Base-by-base conservation (phyloP, 2,113 vertebrate species). In the Podarcis raffonei region DNA sequence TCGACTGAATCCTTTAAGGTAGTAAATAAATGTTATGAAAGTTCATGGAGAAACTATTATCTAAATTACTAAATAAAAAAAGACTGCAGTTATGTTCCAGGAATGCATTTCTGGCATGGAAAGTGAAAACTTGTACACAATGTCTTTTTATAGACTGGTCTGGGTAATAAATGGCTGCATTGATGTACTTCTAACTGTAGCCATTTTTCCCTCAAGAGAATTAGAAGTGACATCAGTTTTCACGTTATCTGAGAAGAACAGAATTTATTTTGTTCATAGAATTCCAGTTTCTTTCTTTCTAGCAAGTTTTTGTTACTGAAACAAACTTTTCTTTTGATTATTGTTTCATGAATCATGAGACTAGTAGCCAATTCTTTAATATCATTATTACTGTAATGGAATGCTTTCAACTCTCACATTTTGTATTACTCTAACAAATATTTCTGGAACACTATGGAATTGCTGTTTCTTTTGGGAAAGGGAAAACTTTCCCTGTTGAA, bases 11-110 rank as follows among this genome's bases (percentile, higher is more conserved):
- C 90, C 90, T 94, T 95, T 96, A 91, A 83, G 83, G 85, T 91
- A 94, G 91, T 95, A 96, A 97, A 96, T 95, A 97, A 97, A 97
- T 94, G 93, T 96, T 97, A 95, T 95, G 93, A 95, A 96, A 95
- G 88, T 95, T 96, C 95, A 94, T 80, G 91, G 82, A 96, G 92
- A 95, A 96, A 93, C 93, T 94, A 95, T 96, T 96, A 96, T 95
- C 96, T 94, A 96, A 96, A 97, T 95, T 94, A 92, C 94, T 94
- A 95, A 95, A 92, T 90, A 93, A 77, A 89, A 95, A 94, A 95
- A 95, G 93, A 93, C 92, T 91, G 94, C 95, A 93, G 91, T 94
- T 95, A 84, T 82, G 90, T 93, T 92, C 90, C 92, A 96, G 94
- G 95, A 96, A 95, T 94, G 95, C 87, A 81, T 91, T 96, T 94